Evolutionary conservation across 2,888 invertebrate species (phyloP), one percentile per base, ranked within the genome.

Genomic region (Scaptomyza polygonia): DNA sequence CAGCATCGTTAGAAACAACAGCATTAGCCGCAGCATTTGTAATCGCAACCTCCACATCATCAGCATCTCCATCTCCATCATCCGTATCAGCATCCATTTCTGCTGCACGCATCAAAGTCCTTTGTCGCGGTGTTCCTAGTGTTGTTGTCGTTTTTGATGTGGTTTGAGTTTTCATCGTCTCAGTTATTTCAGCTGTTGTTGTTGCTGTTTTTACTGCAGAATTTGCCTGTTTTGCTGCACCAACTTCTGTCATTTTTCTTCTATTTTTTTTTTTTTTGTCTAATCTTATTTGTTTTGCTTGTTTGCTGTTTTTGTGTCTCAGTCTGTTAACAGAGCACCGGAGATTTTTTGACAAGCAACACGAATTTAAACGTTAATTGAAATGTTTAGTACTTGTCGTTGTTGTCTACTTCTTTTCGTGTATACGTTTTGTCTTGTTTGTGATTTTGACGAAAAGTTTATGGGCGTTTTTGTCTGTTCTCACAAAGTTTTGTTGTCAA

Each of bases 71-170:
- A 29, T 78, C 82, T 12, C 53, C 66, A 29, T 72, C 83, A 47
- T 83, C 83, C n/a, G 79, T 68, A 48, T 87, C 88, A 12, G 82
- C 88, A 12, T 84, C 84, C 88, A 84, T 59, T 66, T 88, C 88
- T 44, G 79, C 69, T 8, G 84, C 52, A 51, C 84, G 86, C 59
- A 79, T 88, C 55, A 84, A 56, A n/a, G 86, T 87, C 4, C 84
- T 72, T 49, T 79, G 84, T 53, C 88, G 72, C 54, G 84, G 80
- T 25, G 62, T 64, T 36, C 49, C 52, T 9, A 56, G 49, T 30
- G 48, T 57, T 54, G 72, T 71, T 66, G 57, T 56, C 40, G 76
- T 61, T 43, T 27, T 75, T 12, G 56, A 58, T 40, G 51, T 45
- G 55, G 49, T 52, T 34, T 36, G 43, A 12, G 29, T 21, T 11